These are phyloP conservation scores for Phataginus tetradactyla DNA, from an alignment of 2,797 vertebrate genomes.

Conservation along the genomic window DNA sequence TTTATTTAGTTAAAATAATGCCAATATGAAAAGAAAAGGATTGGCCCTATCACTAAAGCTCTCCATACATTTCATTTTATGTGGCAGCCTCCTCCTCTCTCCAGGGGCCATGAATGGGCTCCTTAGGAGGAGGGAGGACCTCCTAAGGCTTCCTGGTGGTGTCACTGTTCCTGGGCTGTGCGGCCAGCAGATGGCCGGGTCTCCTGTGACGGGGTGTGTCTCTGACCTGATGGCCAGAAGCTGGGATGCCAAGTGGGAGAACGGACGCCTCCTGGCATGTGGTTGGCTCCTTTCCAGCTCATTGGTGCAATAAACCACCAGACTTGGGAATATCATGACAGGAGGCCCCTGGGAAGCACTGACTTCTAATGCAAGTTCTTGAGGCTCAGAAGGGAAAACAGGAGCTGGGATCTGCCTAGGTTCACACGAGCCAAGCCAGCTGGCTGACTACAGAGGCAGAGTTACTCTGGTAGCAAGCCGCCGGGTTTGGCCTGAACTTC, in stretches of 20 bases:
- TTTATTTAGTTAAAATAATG: too few relatives aligned
- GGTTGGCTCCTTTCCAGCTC: not conserved
- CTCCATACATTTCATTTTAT: not conserved
- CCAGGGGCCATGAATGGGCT: not conserved
- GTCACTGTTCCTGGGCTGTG: not conserved
- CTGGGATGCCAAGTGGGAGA: not conserved
- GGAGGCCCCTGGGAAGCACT: not conserved
- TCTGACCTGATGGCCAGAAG: not conserved
- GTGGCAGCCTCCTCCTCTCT: not conserved
- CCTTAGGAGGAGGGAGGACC: not conserved
- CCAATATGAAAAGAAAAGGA: not conserved
- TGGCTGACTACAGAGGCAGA: not conserved
- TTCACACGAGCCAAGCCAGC: not conserved
- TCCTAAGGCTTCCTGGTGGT: accelerated
- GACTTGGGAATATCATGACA: not conserved
- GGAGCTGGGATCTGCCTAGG: not conserved
- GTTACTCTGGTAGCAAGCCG: not conserved
- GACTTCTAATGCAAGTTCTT: not conserved
- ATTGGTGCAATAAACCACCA: not conserved
- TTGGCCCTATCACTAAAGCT: not conserved
- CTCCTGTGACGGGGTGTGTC: not conserved
- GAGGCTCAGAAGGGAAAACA: not conserved
- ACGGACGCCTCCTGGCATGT: not conserved
- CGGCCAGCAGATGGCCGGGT: not conserved
- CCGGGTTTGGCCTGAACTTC: not conserved